Percentiles rank a stretch among this genome's conserved stretches.
phyloP scores from a whole-genome alignment of 1,140 invertebrate species.

The Mamestra configurata region DNA sequence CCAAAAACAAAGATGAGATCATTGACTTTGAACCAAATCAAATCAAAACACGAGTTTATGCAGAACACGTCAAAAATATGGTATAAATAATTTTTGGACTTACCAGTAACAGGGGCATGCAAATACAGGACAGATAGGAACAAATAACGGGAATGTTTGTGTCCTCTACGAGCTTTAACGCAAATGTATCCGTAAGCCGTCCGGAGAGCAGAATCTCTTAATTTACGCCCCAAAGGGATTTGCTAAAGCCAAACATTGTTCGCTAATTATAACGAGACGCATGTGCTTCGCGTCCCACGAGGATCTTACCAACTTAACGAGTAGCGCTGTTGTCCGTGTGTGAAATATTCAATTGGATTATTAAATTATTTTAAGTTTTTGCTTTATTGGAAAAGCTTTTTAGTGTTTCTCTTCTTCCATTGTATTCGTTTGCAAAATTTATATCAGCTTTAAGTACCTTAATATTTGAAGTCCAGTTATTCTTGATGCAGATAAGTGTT shows the following conservation, averaged over 20 bases:
- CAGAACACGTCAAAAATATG: constrained; percentile 21
- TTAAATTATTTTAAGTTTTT: constrained; percentile 19
- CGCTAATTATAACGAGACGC: constrained; percentile 86
- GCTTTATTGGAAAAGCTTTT: constrained; percentile 1
- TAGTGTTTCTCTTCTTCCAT: not conserved
- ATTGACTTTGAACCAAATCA: constrained; percentile 8
- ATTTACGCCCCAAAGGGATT: constrained; percentile 87
- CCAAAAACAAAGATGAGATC: not conserved
- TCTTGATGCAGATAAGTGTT: too few relatives aligned
- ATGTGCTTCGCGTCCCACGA: constrained; percentile 82
- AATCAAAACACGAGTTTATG: constrained; percentile 35
- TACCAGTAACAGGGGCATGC: constrained; percentile 52
- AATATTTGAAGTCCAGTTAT: not conserved
- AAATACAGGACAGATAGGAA: constrained; percentile 56
- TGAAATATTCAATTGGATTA: constrained; percentile 42
- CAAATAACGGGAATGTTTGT: constrained; percentile 59
- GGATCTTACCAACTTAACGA: constrained; percentile 80
- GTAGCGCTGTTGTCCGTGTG: constrained; percentile 66
- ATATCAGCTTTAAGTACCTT: not conserved
- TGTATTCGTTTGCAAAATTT: not conserved
- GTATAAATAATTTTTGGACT: constrained; percentile 56
- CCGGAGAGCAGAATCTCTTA: constrained; percentile 81
- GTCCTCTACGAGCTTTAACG: constrained; percentile 73
- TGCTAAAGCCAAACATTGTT: constrained; percentile 87
- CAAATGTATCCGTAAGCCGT: constrained; percentile 83